Evolutionary conservation across 2,888 invertebrate species (phyloP).

Genomic region (Leptopilina drosophilae): DNA sequence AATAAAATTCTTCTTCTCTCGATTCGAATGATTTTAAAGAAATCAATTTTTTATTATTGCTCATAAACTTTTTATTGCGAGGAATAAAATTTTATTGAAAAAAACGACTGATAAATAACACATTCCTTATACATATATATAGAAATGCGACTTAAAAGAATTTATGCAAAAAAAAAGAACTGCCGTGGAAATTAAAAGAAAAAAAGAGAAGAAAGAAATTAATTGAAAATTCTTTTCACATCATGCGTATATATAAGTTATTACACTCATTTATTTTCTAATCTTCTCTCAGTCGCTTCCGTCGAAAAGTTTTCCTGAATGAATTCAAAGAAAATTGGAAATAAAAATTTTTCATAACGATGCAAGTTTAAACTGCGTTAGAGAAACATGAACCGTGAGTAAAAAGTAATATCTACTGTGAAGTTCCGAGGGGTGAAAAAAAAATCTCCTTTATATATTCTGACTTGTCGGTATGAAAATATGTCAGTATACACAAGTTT

Average conservation of each 20-base stretch:
- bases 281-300: background rate
- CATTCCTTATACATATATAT: background rate
- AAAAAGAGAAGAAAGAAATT: background rate
- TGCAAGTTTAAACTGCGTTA: constrained; percentile 11
- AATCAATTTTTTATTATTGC: constrained; percentile 5
- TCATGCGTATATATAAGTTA: background rate
- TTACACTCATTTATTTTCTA: background rate
- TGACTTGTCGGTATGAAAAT: no score
- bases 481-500: background rate
- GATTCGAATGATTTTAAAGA: background rate
- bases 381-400: constrained; percentile 16
- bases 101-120: constrained; percentile 8
- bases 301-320: constrained; percentile 4
- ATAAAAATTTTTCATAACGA: constrained; percentile 8
- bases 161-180: background rate
- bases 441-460: background rate
- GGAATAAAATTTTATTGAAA: background rate
- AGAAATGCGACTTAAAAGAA: background rate
- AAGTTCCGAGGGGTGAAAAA: background rate
- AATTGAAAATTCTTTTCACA: no score
- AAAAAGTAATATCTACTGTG: background rate
- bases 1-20: background rate
- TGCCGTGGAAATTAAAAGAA: background rate
- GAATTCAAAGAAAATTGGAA: constrained; percentile 23
- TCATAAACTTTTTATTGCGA: background rate